Percentiles rank a stretch among this genome's conserved stretches.
These are phyloP conservation scores for Zapus hudsonius DNA, from an alignment of 2,113 vertebrate species.

Conservation along the genomic window DNA sequence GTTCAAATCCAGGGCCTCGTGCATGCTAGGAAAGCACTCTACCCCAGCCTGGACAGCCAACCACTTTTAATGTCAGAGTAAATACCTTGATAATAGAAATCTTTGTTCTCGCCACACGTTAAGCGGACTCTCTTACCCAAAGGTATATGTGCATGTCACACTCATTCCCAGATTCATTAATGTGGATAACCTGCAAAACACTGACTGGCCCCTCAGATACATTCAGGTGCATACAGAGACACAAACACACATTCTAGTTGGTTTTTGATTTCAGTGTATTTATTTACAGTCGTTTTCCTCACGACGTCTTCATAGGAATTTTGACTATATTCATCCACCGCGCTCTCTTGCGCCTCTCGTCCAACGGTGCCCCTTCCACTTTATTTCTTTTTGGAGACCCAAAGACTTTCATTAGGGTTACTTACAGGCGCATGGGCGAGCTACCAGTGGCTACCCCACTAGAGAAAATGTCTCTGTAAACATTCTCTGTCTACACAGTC, in stretches of 20 bases:
- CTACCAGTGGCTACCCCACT: no score
- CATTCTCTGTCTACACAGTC: neutral
- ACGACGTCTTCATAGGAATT: no score
- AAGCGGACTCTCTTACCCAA: neutral
- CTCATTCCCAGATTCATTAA: neutral
- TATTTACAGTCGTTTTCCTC: no score
- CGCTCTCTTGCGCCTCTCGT: no score
- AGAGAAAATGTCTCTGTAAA: neutral
- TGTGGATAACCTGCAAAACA: neutral
- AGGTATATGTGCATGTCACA: neutral
- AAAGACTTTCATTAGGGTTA: no score
- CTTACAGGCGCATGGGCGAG: no score
- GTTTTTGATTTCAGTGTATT: no score
- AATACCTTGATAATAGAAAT: neutral
- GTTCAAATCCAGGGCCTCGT: neutral
- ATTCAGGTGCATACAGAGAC: neutral
- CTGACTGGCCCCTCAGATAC: neutral
- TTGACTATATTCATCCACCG: no score
- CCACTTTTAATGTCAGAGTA: neutral
- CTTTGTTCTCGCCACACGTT: neutral
- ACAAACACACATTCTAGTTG: neutral
- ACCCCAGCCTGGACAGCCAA: neutral
- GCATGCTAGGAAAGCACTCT: neutral
- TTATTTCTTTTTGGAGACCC: no score
- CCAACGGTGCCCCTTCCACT: no score